phyloP scores from a whole-genome alignment of 2,797 vertebrate genomes.

The Rhodeus uyekii region DNA sequence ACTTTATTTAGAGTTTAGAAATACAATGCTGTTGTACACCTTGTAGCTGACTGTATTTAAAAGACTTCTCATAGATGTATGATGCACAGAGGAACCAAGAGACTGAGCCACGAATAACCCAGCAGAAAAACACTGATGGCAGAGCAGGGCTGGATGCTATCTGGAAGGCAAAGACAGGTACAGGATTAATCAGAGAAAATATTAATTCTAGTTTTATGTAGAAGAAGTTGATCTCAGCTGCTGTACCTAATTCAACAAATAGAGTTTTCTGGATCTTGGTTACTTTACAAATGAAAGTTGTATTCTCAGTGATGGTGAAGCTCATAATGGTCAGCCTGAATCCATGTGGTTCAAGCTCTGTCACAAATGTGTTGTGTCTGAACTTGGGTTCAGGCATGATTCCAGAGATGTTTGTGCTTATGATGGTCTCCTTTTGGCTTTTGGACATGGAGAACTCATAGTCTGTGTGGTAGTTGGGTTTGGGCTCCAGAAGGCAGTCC shows the following conservation, averaged over 20 bases:
- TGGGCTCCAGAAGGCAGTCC: slow-evolving; percentile 68
- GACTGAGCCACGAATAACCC: slow-evolving; percentile 62
- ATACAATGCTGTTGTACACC: not conserved
- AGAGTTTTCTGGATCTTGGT: slow-evolving; percentile 47
- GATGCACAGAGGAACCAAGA: slow-evolving; percentile 64
- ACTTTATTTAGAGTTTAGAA: not conserved
- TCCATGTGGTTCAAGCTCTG: slow-evolving; percentile 62
- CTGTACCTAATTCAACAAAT: slow-evolving; percentile 67
- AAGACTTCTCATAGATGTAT: slow-evolving; percentile 55
- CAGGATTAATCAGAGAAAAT: not conserved
- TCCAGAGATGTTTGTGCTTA: slow-evolving; percentile 78
- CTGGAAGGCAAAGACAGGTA: slow-evolving; percentile 64
- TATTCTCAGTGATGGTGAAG: slow-evolving; percentile 69
- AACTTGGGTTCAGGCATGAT: slow-evolving; percentile 62
- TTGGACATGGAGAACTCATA: slow-evolving; percentile 78
- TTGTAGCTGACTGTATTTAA: slow-evolving; percentile 32
- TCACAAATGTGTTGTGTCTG: slow-evolving; percentile 66
- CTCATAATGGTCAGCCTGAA: slow-evolving; percentile 69
- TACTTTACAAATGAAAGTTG: slow-evolving; percentile 78
- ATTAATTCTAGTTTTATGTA: not conserved
- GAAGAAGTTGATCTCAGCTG: not conserved
- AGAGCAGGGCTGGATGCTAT: slow-evolving; percentile 67
- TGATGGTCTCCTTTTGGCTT: slow-evolving; percentile 66
- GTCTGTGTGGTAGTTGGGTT: slow-evolving; percentile 63
- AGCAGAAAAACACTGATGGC: slow-evolving; percentile 74